These are phyloP conservation scores for Artemisiospiza belli DNA, from an alignment of 2,113 vertebrate species.

Conservation along the genomic window DNA sequence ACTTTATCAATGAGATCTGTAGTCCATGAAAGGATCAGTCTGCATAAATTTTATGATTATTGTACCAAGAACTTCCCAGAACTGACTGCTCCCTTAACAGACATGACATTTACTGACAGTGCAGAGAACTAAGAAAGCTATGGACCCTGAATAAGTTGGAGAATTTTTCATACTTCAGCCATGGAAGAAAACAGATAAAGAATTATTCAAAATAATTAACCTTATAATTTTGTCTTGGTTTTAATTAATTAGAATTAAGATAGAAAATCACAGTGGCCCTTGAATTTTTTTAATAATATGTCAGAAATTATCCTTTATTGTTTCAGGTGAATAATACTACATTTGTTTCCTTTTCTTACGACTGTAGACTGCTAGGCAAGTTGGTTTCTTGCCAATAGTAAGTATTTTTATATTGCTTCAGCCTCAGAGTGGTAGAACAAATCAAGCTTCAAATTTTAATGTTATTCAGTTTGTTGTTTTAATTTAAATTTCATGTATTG, in stretches of 20 bases:
- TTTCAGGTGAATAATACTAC: slow-evolving; percentile 19
- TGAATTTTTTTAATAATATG: neutral
- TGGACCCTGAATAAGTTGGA: neutral
- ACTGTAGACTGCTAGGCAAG: neutral
- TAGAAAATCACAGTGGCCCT: neutral
- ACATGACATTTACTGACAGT: neutral
- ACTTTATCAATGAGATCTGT: neutral
- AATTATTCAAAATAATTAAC: neutral
- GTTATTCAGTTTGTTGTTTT: neutral
- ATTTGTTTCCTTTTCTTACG: neutral
- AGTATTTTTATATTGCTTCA: neutral
- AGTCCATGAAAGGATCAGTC: neutral
- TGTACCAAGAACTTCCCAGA: neutral
- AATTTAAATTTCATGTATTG: neutral
- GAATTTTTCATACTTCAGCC: neutral
- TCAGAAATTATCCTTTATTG: slow-evolving; percentile 28
- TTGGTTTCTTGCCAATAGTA: neutral
- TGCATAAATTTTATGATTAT: neutral
- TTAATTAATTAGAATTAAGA: slow-evolving; percentile 37
- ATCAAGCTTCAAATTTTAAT: neutral
- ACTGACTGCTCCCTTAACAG: neutral
- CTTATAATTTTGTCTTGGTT: neutral
- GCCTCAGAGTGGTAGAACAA: neutral
- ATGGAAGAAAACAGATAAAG: neutral
- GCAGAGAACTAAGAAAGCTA: neutral